Percentiles rank a stretch among this genome's conserved stretches.
Evolutionary conservation across 1,140 invertebrate species (phyloP).

Genomic region (Drosophila setifemur): DNA sequence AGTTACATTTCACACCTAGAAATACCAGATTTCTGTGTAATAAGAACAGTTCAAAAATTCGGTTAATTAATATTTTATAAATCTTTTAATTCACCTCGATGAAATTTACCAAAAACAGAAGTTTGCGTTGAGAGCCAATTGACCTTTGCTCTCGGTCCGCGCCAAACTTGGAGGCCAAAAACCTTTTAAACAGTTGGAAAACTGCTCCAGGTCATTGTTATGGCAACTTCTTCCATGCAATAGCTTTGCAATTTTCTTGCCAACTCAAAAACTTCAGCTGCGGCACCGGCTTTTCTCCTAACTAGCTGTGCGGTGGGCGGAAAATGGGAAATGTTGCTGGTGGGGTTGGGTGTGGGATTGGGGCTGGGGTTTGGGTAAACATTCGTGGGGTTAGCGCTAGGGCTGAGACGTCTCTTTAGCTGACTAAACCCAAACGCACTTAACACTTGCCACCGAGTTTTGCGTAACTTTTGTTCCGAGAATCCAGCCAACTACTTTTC

Average conservation of each 20-base stretch:
- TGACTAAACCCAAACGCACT: constrained; percentile 75
- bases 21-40: too few species aligned
- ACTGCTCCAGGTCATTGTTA: constrained; percentile 61
- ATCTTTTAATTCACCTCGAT: neutral
- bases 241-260: constrained; percentile 76
- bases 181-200: constrained; percentile 43
- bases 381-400: constrained; percentile 1
- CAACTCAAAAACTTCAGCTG: constrained; percentile 72
- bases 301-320: constrained; percentile 48
- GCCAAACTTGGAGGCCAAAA: constrained; percentile 18
- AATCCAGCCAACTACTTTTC: constrained; percentile 51
- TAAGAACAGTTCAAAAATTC: neutral
- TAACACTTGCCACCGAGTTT: constrained; percentile 76
- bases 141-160: constrained; percentile 32
- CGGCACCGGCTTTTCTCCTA: constrained; percentile 59
- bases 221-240: constrained; percentile 62
- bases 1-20: too few species aligned
- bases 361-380: neutral
- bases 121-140: constrained; percentile 28
- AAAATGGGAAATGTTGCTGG: constrained; percentile 4
- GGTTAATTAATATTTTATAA: neutral
- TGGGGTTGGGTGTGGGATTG: neutral
- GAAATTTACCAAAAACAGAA: neutral
- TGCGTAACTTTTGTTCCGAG: constrained; percentile 70
- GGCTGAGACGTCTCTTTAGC: constrained; percentile 30